Base-by-base conservation (phyloP, 2,888 invertebrate species). In the Lycophotia porphyrea region DNA sequence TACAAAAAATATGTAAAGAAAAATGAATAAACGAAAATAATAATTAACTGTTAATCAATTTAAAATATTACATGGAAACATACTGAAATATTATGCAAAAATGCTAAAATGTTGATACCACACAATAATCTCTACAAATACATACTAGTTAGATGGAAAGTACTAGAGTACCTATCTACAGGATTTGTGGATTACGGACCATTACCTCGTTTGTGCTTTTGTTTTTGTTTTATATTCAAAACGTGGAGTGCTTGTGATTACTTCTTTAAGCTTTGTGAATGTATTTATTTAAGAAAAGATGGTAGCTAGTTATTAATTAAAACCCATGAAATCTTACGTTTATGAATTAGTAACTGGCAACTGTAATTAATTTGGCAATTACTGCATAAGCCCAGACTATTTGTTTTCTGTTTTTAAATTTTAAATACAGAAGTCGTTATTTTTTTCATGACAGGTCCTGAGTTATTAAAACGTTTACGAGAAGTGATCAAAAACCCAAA, bases 401-500 rank as follows among this genome's bases (percentile, higher is more conserved):
- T 39, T 39, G 39, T 39, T 39, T 39, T 1, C 39, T 39, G 9
- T 36, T 36, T 8, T 39, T 39, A 39, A 9, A 39, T 39, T 39
- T 39, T 39, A 1, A 39, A 39, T 1, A 39, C 39, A 39, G 39
- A 39, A 39, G 39, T n/a, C n/a, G 44, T 5, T 44, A 31, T 31
- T 34, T 61, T 27, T 65, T 65, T 0, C 3, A 42, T 27, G 13
- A 13, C 52, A 95, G 98, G 97, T 4, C 97, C 97, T 0, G 95
- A 94, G 36, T 94, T 98, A 58, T 88, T 97, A 0, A 92, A 96
- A 66, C 96, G 97, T 72, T 91, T 98, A 65, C 96, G 95, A 42
- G 93, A 97, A 84, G 95, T 97, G 0, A 97, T 98, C 27, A 97
- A 97, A 0, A 89, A 96, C 1, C 97, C 98, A 0, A 98, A 97